Conservation (phyloP, 1,140 invertebrate genomes). For the Aphelenchoides avenae region DNA sequence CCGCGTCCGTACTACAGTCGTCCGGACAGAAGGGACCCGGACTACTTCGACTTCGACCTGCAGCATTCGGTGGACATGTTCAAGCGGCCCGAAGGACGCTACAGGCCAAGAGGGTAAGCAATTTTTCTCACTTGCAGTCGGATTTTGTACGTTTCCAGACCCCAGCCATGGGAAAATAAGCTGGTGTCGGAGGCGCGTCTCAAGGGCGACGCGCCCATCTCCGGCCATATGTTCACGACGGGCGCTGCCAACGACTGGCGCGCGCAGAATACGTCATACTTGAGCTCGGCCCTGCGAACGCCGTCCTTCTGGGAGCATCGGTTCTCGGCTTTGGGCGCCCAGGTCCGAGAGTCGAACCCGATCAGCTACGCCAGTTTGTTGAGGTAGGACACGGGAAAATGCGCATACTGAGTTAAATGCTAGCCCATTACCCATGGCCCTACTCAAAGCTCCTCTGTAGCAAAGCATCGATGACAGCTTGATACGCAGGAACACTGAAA, state of each 20-base stretch:
- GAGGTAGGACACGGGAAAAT: no score
- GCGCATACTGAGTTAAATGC: no score
- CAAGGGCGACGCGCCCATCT: constrained; percentile 54
- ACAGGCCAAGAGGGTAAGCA: constrained; percentile 50
- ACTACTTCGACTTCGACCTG: constrained; percentile 58
- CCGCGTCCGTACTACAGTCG: constrained; percentile 57
- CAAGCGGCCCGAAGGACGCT: constrained; percentile 46
- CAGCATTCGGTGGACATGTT: constrained; percentile 56
- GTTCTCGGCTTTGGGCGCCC: constrained; percentile 47
- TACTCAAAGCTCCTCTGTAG: no score
- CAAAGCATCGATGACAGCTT: no score
- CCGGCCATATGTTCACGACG: constrained; percentile 55
- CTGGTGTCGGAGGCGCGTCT: constrained; percentile 39
- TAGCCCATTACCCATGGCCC: no score
- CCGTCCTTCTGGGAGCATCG: constrained; percentile 59
- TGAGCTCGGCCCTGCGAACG: constrained; percentile 54
- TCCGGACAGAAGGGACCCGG: constrained; percentile 53
- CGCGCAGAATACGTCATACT: constrained; percentile 45
- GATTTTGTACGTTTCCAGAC: constrained; percentile 52
- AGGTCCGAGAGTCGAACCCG: constrained; percentile 57
- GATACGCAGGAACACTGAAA: no score
- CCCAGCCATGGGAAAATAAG: constrained; percentile 56
- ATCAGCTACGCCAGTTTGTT: constrained; percentile 54
- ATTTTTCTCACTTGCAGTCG: no score
- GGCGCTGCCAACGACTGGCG: no score